Evolutionary conservation across 2,797 vertebrate genomes (phyloP).

Genomic region (Glyptemys insculpta): DNA sequence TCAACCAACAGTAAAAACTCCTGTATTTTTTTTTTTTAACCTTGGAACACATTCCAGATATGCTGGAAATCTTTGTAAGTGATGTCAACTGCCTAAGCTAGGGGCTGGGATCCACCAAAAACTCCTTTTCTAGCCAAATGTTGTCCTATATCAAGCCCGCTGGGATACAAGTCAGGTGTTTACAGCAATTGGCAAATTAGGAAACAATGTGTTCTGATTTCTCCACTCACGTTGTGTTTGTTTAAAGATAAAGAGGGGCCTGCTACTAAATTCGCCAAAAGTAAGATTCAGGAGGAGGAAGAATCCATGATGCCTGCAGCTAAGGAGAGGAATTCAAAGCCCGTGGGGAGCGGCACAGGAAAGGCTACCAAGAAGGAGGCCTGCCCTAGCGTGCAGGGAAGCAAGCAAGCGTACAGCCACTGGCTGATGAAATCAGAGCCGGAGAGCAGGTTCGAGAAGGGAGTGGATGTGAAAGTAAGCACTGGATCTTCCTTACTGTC

Average conservation of each 20-base stretch:
- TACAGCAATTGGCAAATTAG: neutral
- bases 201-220: neutral
- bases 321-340: constrained; percentile 40
- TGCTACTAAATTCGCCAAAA: constrained; percentile 73
- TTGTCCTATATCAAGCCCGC: neutral
- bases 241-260: constrained; percentile 72
- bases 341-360: constrained; percentile 59
- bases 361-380: constrained; percentile 70
- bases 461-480: constrained; percentile 93
- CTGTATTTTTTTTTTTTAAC: neutral
- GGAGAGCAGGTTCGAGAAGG: constrained; percentile 93
- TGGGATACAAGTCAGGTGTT: neutral
- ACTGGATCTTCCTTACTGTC: neutral
- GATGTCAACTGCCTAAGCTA: neutral
- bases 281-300: neutral
- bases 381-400: constrained; percentile 19
- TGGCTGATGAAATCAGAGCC: constrained; percentile 99
- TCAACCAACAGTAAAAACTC: neutral
- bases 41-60: neutral
- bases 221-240: neutral
- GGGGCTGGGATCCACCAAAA: neutral
- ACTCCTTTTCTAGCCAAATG: neutral
- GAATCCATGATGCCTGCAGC: constrained; percentile 27
- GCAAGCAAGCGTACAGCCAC: constrained; percentile 65
- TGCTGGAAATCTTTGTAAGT: neutral